Evolutionary conservation across 2,888 invertebrate genomes (phyloP).

Genomic region (Microctonus hyperodae): DNA sequence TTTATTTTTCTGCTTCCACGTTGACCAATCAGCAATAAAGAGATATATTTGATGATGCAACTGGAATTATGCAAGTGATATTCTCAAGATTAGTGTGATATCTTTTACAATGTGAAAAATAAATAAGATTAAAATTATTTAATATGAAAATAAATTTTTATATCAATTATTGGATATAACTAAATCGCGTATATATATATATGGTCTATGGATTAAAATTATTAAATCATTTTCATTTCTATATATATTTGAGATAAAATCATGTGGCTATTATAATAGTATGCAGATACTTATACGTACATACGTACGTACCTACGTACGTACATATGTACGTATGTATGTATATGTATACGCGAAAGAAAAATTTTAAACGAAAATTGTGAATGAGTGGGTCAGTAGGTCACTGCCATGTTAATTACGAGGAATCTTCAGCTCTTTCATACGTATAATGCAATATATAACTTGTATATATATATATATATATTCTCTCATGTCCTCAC

Average conservation of each 20-base stretch:
- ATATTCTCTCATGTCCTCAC: background rate
- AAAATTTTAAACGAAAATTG: constrained; percentile 42
- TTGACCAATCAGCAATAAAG: background rate
- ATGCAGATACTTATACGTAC: background rate
- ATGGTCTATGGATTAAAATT: too few species aligned
- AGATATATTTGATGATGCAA: constrained; percentile 12
- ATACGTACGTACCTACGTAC: background rate
- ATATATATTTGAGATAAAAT: too few species aligned
- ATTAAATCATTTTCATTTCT: too few species aligned
- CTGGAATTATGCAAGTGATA: constrained; percentile 18
- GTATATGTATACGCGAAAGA: background rate
- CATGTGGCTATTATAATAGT: too few species aligned
- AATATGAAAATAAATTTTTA: background rate
- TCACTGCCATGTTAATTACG: constrained; percentile 53
- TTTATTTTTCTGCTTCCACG: too few species aligned
- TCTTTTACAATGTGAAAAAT: background rate
- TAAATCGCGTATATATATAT: too few species aligned
- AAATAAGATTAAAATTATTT: background rate
- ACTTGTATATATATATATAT: constrained; percentile 7
- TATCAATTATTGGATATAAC: too few species aligned
- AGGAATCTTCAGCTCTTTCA: constrained; percentile 46
- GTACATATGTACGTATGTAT: background rate
- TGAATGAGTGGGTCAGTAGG: constrained; percentile 53
- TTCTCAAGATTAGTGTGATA: constrained; percentile 1
- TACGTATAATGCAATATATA: background rate